Percentiles rank a stretch among this genome's conserved stretches.
Evolutionary conservation across 2,888 invertebrate genomes (phyloP).

Genomic region (Agrotis segetum): DNA sequence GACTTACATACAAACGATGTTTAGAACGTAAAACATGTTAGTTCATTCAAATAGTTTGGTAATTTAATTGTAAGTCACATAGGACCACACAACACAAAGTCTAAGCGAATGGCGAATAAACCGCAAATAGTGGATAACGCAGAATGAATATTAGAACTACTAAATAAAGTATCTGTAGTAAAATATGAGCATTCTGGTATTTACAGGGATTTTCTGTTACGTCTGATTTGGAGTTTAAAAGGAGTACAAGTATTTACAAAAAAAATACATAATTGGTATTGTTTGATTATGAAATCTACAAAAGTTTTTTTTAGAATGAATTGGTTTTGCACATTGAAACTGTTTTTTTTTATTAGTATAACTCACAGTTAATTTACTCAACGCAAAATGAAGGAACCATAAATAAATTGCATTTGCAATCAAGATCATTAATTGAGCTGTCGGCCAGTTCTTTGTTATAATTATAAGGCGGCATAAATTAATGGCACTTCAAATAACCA

Average conservation of each 20-base stretch:
- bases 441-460: slow-evolving; percentile 15
- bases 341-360: too few relatives aligned
- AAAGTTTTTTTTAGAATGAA: too few relatives aligned
- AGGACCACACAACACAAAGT: slow-evolving; percentile 25
- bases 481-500: slow-evolving; percentile 11
- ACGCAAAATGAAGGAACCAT: slow-evolving; percentile 25
- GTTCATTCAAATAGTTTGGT: slow-evolving; percentile 5
- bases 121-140: background rate
- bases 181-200: background rate
- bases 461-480: slow-evolving; percentile 30
- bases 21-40: slow-evolving; percentile 2
- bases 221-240: too few relatives aligned
- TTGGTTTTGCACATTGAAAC: too few relatives aligned
- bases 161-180: background rate
- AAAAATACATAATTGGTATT: too few relatives aligned
- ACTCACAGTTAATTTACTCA: background rate
- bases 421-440: slow-evolving; percentile 38
- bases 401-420: slow-evolving; percentile 19
- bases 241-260: too few relatives aligned
- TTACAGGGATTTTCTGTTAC: too few relatives aligned
- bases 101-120: slow-evolving; percentile 1
- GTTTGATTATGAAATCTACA: too few relatives aligned
- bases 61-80: slow-evolving; percentile 39
- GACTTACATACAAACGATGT: background rate
- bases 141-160: slow-evolving; percentile 13